phyloP scores from a whole-genome alignment of 2,888 invertebrate species.

The Ellobium chinense region DNA sequence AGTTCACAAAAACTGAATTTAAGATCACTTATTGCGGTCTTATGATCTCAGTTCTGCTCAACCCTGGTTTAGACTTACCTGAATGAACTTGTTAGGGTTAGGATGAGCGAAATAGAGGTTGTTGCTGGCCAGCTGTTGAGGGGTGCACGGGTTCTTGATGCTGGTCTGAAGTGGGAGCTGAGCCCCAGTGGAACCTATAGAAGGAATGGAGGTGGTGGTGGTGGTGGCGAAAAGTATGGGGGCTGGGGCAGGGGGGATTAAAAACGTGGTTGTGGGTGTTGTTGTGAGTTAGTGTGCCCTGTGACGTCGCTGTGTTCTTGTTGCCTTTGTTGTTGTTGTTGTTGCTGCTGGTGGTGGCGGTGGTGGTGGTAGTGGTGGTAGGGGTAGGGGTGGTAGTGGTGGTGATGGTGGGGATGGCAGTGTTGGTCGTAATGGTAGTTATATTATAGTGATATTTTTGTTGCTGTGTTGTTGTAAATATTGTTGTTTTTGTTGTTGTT shows the following conservation, averaged over 20 bases:
- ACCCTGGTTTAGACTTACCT: slow-evolving; percentile 41
- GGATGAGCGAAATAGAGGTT: slow-evolving; percentile 61
- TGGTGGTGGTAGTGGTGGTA: not conserved
- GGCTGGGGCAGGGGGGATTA: too few species aligned
- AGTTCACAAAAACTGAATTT: too few species aligned
- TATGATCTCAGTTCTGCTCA: too few species aligned
- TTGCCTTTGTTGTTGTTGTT: too few species aligned
- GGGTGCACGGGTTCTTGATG: slow-evolving; percentile 42
- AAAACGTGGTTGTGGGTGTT: too few species aligned
- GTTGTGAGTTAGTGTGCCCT: too few species aligned
- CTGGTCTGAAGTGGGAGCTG: not conserved
- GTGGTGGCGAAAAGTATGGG: not conserved
- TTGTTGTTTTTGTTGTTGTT: too few species aligned
- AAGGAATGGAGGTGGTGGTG: not conserved
- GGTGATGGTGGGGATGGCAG: not conserved
- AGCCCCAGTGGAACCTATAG: too few species aligned
- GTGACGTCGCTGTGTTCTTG: too few species aligned
- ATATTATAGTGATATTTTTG: not conserved
- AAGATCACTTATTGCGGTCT: too few species aligned
- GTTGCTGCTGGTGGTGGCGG: not conserved
- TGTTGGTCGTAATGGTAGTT: not conserved
- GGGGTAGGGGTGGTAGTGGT: not conserved
- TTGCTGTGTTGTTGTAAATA: too few species aligned
- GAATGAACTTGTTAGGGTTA: slow-evolving; percentile 61
- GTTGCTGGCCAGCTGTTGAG: slow-evolving; percentile 37